Percentiles rank a stretch among this genome's conserved stretches.
Evolutionary conservation across 2,888 invertebrate species (phyloP).

Genomic region (Cephus pulcher): DNA sequence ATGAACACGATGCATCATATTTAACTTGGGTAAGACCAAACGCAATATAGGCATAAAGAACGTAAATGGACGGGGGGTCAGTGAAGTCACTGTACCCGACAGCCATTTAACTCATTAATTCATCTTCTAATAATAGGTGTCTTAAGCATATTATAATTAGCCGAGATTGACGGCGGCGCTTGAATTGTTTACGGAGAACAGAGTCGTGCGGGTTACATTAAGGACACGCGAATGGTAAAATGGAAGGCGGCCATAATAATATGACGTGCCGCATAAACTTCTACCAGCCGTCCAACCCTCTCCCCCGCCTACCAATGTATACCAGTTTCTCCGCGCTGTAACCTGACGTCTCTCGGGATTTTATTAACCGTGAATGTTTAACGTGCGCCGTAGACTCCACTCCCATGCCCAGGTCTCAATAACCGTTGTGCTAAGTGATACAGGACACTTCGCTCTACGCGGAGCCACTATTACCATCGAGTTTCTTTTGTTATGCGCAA

Average conservation of each 20-base stretch:
- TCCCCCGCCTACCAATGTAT: background rate
- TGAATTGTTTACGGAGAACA: background rate
- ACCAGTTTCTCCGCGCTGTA: background rate
- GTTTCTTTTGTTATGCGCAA: background rate
- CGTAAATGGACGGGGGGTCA: background rate
- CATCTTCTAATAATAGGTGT: background rate
- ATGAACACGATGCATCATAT: background rate
- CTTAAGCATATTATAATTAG: background rate
- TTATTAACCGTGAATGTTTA: slow-evolving; percentile 28
- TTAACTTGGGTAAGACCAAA: background rate
- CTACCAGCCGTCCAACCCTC: background rate
- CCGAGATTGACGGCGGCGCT: background rate
- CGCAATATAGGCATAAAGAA: background rate
- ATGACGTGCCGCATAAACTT: background rate
- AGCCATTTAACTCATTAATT: background rate
- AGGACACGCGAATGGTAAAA: background rate
- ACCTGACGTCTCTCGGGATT: slow-evolving; percentile 10
- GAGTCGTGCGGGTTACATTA: background rate
- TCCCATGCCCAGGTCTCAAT: background rate
- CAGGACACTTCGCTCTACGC: background rate
- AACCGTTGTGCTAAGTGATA: background rate
- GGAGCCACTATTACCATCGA: background rate
- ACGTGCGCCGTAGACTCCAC: slow-evolving; percentile 15
- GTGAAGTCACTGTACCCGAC: background rate
- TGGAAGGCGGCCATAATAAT: background rate